These are phyloP conservation scores for Orthonychiurus folsomi DNA, from an alignment of 2,888 invertebrate genomes.

Conservation along the genomic window DNA sequence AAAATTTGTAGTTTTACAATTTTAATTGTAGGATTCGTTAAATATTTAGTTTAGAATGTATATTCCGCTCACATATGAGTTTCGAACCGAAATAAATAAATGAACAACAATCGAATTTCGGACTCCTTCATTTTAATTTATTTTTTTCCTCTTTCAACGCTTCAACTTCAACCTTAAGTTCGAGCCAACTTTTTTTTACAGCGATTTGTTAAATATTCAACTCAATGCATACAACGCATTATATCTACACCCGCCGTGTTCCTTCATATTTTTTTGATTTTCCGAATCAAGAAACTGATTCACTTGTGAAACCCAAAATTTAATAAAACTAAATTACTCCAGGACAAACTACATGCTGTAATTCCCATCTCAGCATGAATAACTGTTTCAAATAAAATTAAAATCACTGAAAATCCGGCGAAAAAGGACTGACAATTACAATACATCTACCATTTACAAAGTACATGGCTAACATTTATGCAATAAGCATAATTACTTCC, in stretches of 20 bases:
- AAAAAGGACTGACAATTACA: too few species aligned
- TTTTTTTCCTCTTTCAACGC: too few species aligned
- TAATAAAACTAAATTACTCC: constrained; percentile 1
- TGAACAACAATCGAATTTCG: background rate
- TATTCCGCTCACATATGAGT: too few species aligned
- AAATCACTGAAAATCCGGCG: too few species aligned
- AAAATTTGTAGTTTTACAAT: too few species aligned
- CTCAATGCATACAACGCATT: background rate
- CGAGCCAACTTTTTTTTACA: background rate
- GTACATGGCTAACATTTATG: too few species aligned
- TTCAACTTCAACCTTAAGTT: too few species aligned
- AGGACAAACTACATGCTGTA: background rate
- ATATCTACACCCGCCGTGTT: background rate
- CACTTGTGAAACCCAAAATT: background rate
- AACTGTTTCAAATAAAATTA: background rate
- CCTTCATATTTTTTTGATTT: background rate
- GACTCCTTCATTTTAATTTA: background rate
- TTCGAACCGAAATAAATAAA: background rate
- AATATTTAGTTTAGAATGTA: too few species aligned
- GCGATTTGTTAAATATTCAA: background rate
- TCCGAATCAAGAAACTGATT: background rate
- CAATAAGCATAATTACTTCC: too few species aligned
- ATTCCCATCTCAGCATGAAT: background rate
- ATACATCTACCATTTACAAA: too few species aligned
- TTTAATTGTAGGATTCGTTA: too few species aligned